Evolutionary conservation across 2,797 vertebrate genomes (phyloP).

Genomic region (Erpetoichthys calabaricus): DNA sequence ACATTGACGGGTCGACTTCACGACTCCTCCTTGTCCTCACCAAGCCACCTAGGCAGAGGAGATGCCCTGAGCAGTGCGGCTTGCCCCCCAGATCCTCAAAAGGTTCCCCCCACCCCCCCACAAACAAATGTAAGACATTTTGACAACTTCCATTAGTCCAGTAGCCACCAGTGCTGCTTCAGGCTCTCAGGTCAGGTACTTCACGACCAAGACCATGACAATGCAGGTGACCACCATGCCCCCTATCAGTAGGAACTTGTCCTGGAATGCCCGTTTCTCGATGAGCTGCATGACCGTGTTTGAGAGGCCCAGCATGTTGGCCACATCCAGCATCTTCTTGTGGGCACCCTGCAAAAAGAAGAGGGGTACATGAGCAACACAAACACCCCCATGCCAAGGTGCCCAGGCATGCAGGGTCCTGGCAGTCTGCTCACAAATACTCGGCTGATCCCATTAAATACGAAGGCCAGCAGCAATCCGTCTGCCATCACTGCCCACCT

Average conservation of each 20-base stretch:
- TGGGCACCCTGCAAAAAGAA: conserved; percentile 65
- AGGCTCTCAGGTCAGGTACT: conserved; percentile 74
- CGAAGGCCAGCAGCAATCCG: too few species aligned
- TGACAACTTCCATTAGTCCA: not conserved
- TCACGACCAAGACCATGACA: conserved; percentile 76
- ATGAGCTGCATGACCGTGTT: conserved; percentile 96
- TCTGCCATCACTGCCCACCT: conserved; percentile 62
- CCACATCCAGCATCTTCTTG: conserved; percentile 94
- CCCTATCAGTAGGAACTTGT: conserved; percentile 91
- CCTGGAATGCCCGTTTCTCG: conserved; percentile 84
- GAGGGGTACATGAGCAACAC: not conserved
- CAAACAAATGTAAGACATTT: not conserved
- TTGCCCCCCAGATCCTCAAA: not conserved
- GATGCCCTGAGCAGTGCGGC: conserved; percentile 9
- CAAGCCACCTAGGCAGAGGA: not conserved
- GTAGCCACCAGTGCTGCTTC: not conserved
- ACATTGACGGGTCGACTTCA: too few species aligned
- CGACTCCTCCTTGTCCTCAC: too few species aligned
- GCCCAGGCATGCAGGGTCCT: too few species aligned
- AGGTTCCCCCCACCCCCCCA: not conserved
- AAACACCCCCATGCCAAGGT: too few species aligned
- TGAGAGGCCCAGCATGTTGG: conserved; percentile 88
- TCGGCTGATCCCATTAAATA: too few species aligned
- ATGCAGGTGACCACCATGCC: conserved; percentile 89
- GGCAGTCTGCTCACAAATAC: too few species aligned